phyloP scores from a whole-genome alignment of 1,140 invertebrate species.

The Argopecten irradians region DNA sequence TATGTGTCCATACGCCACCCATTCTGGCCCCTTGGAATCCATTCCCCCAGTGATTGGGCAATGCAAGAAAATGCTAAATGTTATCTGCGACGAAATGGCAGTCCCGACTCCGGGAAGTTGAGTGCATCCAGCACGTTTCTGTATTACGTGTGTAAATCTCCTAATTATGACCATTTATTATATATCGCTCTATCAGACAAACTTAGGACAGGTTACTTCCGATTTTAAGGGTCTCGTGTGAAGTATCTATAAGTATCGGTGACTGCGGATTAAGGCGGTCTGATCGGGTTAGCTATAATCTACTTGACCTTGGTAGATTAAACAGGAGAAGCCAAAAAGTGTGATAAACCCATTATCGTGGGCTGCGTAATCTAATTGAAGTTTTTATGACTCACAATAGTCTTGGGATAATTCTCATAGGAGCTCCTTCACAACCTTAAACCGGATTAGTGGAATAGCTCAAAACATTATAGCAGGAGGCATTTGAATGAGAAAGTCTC shows the following conservation, averaged over 20 bases:
- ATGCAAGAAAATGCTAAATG: no score
- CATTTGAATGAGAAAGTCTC: not conserved
- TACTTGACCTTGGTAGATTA: not conserved
- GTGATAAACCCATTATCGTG: not conserved
- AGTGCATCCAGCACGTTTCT: no score
- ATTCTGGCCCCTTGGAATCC: no score
- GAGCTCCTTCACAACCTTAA: not conserved
- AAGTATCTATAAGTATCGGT: not conserved
- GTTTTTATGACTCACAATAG: not conserved
- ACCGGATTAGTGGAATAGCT: not conserved
- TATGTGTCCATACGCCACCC: no score
- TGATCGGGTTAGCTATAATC: not conserved
- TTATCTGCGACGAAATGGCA: no score
- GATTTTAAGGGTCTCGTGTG: not conserved
- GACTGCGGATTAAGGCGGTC: not conserved
- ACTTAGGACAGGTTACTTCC: no score
- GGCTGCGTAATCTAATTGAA: not conserved
- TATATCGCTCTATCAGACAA: no score
- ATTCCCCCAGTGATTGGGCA: no score
- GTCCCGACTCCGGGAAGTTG: no score
- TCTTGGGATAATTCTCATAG: not conserved
- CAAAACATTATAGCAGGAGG: not conserved
- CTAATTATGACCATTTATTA: no score
- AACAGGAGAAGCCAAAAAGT: not conserved
- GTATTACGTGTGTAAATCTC: no score